Conservation (phyloP, 2,113 vertebrate species). For the Aythya baeri region DNA sequence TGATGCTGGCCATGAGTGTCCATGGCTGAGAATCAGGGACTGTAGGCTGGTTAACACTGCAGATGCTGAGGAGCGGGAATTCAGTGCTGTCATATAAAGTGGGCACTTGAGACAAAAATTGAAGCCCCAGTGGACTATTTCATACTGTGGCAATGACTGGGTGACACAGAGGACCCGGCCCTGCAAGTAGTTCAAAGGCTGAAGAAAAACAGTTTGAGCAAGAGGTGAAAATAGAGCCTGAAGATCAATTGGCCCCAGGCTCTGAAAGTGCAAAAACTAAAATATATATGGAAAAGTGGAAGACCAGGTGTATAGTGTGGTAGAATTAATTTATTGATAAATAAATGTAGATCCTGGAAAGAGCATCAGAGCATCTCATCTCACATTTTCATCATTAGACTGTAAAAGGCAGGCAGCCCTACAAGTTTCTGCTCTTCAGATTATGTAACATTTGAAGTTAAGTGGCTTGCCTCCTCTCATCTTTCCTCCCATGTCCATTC, state of each 20-base stretch:
- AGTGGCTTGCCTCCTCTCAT: neutral
- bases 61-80: neutral
- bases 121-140: neutral
- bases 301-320: neutral
- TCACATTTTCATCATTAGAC: neutral
- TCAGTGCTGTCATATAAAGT: neutral
- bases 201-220: neutral
- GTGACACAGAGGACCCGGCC: neutral
- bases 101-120: neutral
- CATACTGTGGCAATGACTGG: neutral
- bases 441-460: neutral
- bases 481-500: neutral
- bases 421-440: neutral
- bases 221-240: neutral
- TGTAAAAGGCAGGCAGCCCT: neutral
- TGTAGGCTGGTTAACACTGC: neutral
- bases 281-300: neutral
- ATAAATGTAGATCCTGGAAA: neutral
- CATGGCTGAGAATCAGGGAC: rapidly evolving
- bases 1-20: neutral
- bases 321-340: neutral
- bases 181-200: neutral
- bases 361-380: neutral
- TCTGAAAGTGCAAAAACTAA: neutral
- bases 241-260: neutral